Evolutionary conservation across 2,888 invertebrate genomes (phyloP), one percentile per base, ranked within the genome.

Genomic region (Drosophila koepferae): DNA sequence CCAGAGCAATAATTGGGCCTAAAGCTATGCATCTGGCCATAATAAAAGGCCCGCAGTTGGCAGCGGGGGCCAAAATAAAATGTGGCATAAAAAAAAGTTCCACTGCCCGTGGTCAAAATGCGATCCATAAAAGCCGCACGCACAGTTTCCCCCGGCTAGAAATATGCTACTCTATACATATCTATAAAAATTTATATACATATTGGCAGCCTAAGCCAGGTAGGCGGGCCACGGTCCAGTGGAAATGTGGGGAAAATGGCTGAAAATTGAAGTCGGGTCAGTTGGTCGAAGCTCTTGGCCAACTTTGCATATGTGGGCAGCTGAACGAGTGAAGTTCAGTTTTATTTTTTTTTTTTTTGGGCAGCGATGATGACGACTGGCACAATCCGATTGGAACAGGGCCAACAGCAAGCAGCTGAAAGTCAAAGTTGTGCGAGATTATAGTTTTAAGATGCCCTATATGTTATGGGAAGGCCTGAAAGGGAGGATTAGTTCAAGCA

Each of bases 341-440:
- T 16, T 16, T 16, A 6, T 16, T 6, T 16, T 14, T 38, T 6
- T 1, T 14, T 16, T 31, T 49, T 51, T 60, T 60, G 62, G 72
- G 18, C 34, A 36, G 51, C 34, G 28, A 46, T 18, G 43, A 18
- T 16, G 48, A 31, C 49, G 65, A 62, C 40, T 61, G 46, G 49
- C 31, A 36, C 23, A 51, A 60, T 63, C 53, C 40, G 55, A 55
- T 74, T 74, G 78, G 80, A 63, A 38, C 64, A 20, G 36, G 53
- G 75, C 75, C 76, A 75, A 64, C 66, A 63, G 64, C 58, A 8
- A 41, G 7, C 63, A 40, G 65, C 65, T 76, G 80, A 79, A 80
- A 74, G 80, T 77, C 80, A 76, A 80, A 80, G 80, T 71, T 73
- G 60, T 63, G 61, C 49, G 54, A 60, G 54, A 60, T 48, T 67